Percentiles rank a stretch among this genome's conserved stretches.
Evolutionary conservation across 2,113 vertebrate genomes (phyloP).

Genomic region (Crotalus tigris): DNA sequence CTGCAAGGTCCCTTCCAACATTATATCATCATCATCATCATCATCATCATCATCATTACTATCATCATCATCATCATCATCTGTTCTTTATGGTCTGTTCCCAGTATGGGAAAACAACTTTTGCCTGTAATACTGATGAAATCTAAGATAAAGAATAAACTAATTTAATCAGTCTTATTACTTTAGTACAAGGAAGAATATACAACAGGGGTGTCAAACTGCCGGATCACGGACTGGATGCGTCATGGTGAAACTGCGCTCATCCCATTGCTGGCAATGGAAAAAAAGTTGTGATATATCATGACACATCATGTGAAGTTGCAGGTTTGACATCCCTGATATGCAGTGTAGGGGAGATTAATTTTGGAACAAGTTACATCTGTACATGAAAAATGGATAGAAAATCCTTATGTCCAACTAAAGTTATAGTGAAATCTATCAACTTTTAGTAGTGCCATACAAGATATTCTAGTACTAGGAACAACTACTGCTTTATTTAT

Average conservation of each 20-base stretch:
- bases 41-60: no score
- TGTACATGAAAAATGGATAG: background rate
- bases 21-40: no score
- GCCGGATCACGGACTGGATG: no score
- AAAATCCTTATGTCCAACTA: background rate
- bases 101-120: slow-evolving; percentile 22
- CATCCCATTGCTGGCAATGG: no score
- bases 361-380: background rate
- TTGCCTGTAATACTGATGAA: slow-evolving; percentile 10
- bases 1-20: no score
- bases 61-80: no score
- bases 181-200: background rate
- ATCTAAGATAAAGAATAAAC: background rate
- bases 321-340: background rate
- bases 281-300: no score
- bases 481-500: background rate
- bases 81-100: background rate
- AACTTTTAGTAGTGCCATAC: background rate
- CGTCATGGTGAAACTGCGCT: no score
- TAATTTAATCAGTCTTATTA: background rate
- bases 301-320: no score
- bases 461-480: background rate
- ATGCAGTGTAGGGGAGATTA: background rate
- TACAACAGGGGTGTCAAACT: no score
- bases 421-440: background rate